phyloP scores from a whole-genome alignment of 2,888 invertebrate genomes.

The Apamea crenata region DNA sequence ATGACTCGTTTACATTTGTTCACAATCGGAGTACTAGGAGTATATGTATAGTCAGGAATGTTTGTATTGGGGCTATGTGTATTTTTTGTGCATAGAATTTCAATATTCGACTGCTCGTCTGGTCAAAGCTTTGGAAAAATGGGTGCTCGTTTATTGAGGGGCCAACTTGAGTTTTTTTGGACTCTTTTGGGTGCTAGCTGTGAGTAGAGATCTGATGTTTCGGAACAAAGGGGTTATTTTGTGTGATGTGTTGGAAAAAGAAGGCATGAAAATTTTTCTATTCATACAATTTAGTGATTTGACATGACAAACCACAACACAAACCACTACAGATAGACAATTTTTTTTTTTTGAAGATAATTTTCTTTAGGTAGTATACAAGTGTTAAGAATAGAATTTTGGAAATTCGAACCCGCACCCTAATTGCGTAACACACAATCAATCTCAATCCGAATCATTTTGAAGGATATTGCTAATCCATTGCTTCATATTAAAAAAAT shows the following conservation, averaged over 20 bases:
- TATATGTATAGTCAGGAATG: neutral
- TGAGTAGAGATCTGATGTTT: constrained; percentile 14
- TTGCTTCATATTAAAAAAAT: no score
- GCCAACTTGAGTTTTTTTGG: constrained; percentile 9
- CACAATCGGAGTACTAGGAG: neutral
- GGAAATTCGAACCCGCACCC: neutral
- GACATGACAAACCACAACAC: neutral
- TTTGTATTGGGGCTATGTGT: neutral
- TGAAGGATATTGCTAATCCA: no score
- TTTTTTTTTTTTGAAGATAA: neutral
- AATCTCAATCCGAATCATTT: no score
- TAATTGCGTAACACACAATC: no score
- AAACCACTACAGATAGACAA: neutral
- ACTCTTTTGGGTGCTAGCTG: neutral
- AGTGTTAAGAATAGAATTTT: neutral
- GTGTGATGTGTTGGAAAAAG: constrained; percentile 12
- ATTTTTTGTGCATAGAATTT: constrained; percentile 27
- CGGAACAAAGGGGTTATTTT: constrained; percentile 26
- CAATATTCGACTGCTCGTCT: constrained; percentile 20
- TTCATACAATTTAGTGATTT: neutral
- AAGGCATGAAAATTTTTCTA: neutral
- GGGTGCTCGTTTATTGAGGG: constrained; percentile 27
- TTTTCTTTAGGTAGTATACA: no score
- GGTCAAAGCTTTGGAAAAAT: constrained; percentile 44
- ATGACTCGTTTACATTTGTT: constrained; percentile 23